Conservation (phyloP, 1,140 invertebrate species). For the Idris sp. region DNA sequence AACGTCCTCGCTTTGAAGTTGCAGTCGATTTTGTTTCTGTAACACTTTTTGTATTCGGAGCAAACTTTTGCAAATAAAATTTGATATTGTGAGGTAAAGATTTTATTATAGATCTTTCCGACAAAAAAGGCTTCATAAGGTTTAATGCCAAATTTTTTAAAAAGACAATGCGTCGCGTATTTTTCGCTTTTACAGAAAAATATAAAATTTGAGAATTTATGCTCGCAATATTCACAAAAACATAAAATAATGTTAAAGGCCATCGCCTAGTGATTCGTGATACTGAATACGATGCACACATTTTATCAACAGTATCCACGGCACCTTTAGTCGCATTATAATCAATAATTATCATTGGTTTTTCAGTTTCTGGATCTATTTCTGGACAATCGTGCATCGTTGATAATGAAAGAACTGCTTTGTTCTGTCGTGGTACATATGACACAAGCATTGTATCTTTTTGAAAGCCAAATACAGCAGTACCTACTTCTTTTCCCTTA, state of each 20-base stretch:
- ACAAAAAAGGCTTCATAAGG: too few relatives aligned
- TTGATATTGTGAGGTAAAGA: too few relatives aligned
- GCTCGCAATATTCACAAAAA: conserved; percentile 1
- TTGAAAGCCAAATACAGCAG: not conserved
- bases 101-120: too few relatives aligned
- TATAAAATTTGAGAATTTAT: too few relatives aligned
- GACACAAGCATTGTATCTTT: not conserved
- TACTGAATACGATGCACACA: conserved; percentile 3
- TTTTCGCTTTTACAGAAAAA: too few relatives aligned
- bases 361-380: conserved; percentile 1
- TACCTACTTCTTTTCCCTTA: not conserved
- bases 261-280: conserved; percentile 3
- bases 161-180: too few relatives aligned
- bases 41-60: too few relatives aligned
- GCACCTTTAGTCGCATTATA: not conserved
- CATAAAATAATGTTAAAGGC: not conserved
- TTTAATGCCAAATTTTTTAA: too few relatives aligned
- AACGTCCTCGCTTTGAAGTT: too few relatives aligned
- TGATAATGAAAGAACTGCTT: not conserved
- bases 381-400: conserved; percentile 1
- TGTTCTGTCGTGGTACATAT: not conserved
- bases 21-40: too few relatives aligned
- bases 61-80: too few relatives aligned
- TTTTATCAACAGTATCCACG: conserved; percentile 4
- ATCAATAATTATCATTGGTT: conserved; percentile 1